Evolutionary conservation across 2,888 invertebrate genomes (phyloP).

Genomic region (Coremacera marginata): DNA sequence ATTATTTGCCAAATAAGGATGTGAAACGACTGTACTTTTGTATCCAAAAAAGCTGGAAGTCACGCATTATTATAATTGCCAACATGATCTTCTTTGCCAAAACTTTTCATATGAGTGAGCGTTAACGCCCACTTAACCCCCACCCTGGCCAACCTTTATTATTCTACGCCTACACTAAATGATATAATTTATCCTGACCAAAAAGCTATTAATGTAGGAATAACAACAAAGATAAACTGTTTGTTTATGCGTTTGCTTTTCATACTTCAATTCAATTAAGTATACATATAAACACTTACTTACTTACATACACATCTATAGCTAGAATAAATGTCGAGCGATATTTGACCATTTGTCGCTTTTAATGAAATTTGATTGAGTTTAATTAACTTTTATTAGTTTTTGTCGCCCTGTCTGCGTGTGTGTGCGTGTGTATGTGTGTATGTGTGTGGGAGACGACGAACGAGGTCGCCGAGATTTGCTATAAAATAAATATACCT

Average conservation of each 20-base stretch:
- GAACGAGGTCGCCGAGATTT: no score
- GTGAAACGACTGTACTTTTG: no score
- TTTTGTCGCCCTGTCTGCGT: slow-evolving; percentile 63
- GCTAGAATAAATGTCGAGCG: neutral
- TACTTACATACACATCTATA: neutral
- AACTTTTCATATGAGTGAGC: neutral
- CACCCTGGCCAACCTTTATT: neutral
- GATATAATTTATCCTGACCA: neutral
- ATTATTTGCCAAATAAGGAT: no score
- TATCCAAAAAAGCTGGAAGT: no score
- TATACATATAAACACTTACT: neutral
- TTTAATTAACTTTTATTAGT: slow-evolving; percentile 70
- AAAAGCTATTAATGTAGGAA: slow-evolving; percentile 12
- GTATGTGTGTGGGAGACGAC: no score
- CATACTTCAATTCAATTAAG: slow-evolving; percentile 37
- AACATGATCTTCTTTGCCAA: neutral
- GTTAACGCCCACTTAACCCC: neutral
- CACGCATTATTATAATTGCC: neutral
- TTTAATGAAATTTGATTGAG: slow-evolving; percentile 62
- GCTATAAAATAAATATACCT: no score
- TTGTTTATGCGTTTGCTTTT: slow-evolving; percentile 27
- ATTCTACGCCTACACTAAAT: neutral
- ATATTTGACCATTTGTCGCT: slow-evolving; percentile 27
- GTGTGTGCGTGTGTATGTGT: no score
- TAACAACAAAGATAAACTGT: neutral